These are phyloP conservation scores for Clarias macrocephalus DNA, from an alignment of 2,113 vertebrate genomes.

Conservation along the genomic window DNA sequence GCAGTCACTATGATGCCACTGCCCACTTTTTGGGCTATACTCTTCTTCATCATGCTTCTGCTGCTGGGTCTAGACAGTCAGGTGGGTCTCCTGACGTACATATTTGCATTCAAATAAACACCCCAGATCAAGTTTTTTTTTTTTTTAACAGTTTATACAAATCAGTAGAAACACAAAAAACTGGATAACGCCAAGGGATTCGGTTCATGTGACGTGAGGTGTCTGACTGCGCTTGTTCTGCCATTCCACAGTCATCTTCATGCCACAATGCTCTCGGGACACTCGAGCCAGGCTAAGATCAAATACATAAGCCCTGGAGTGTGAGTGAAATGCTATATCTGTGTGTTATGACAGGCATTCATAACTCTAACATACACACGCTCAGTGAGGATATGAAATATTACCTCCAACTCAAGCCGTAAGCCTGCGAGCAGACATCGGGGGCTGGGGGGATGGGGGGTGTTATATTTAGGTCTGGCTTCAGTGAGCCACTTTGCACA, in stretches of 20 bases:
- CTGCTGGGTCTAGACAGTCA: conserved; percentile 99
- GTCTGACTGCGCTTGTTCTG: not conserved
- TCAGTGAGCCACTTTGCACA: conserved; percentile 32
- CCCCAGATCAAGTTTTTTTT: not conserved
- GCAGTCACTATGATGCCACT: conserved; percentile 98
- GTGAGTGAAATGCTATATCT: conserved; percentile 1
- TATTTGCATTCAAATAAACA: not conserved
- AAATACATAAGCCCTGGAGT: conserved; percentile 10
- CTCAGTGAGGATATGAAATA: conserved; percentile 36
- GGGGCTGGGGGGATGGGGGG: too few relatives aligned
- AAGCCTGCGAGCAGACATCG: conserved; percentile 5
- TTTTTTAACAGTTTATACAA: too few relatives aligned
- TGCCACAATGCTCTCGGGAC: not conserved
- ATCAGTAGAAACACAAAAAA: too few relatives aligned
- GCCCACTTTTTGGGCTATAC: conserved; percentile 96
- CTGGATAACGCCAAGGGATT: too few relatives aligned
- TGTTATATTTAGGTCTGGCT: conserved; percentile 26
- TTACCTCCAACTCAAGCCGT: not conserved
- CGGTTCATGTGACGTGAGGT: too few relatives aligned
- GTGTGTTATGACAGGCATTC: conserved; percentile 26
- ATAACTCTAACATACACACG: not conserved
- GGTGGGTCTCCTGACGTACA: conserved; percentile 70
- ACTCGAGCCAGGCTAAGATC: not conserved
- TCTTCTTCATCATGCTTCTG: conserved; percentile 99
- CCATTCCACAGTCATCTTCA: not conserved